Base-by-base conservation (phyloP, 92 coral and sea anemone species). In the Porites rus region DNA sequence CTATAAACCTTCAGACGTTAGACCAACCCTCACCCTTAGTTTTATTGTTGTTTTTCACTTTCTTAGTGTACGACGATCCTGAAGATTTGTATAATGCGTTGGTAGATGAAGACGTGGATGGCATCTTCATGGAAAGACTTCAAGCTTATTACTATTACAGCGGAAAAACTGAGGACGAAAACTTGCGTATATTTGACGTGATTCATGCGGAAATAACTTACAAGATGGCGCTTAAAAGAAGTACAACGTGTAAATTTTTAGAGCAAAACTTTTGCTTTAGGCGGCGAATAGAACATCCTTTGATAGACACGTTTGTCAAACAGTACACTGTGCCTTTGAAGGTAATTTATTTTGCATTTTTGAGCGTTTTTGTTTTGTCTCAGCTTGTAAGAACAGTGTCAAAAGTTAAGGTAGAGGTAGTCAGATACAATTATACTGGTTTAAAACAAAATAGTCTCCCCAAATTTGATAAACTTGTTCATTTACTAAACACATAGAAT, bases 41-140 rank as follows among this genome's bases (percentile, higher is more conserved):
- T 4, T 38, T 10, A 13, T 10, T 4, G 72, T 25, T 19, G 10
- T 67, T 67, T 25, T 10, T 31, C 51, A 50, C 20, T 64, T 51
- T 50, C 22, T 14, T 52, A 83, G 87, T 4, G 20, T 74, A 83
- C 74, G 12, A 17, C 4, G n/a, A 19, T 7, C 65, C 84, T 72
- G 69, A 69, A 7, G 56, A 19, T 14, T 73, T 91, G 84, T 86
- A 91, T 61, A 21, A 78, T 1, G 90, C 75, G 28, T 50, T 91
- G 63, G 11, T 64, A 0, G 22, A 78, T 10, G 76, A 88, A 51
- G 56, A 71, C 13, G 71, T 94, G 43, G 97, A 92, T 11, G 97
- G 97, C 2, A 81, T 94, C 2, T 87, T 94, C 17, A 83, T 93
- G 67, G 97, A 94, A 51, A 85, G 91, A 12, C 77, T 92, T 67